Base-by-base conservation (phyloP, 2,113 vertebrate species). In the Hemiscyllium ocellatum region DNA sequence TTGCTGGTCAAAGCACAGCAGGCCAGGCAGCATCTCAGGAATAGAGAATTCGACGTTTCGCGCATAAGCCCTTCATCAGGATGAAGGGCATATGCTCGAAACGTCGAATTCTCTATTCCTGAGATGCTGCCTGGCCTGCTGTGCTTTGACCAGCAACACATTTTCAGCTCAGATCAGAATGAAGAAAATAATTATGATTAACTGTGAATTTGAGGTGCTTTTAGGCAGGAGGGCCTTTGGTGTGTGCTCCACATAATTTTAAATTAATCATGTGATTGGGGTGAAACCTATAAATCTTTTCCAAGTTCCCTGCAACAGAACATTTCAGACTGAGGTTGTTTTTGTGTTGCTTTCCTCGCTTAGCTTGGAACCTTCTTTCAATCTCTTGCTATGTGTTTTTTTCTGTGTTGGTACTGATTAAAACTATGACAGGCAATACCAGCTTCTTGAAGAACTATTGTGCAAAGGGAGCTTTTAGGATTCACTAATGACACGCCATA, bases 401-500 rank as follows among this genome's bases (percentile, higher is more conserved):
- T 61, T 61, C 10, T 61, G 56, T 61, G 1, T 61, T 22, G 61
- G 61, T 37, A 8, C 61, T 66, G 15, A 66, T 93, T 65, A 22
- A 93, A 93, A 93, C 89, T 22, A 33, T 66, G 37, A 22, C 6
- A 66, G n/a, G 33, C 33, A 93, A 93, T 37, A 33, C 19, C 17
- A 93, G 89, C 89, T 93, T 93, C 1, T 93, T 66, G 66, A 37
- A 37, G 89, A 37, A 93, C 61, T 33, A 37, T 93, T 93, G 66
- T 61, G 37, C n/a, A 65, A 66, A 65, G 89, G 61, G 66, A 93
- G 89, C 89, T 93, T 66, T 93, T 93, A 66, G 89, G 7, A 93
- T 37, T 93, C 33, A 37, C 56, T 66, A n/a, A 93, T 65, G 87
- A n/a, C 17, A 33, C 66, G 87, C n/a, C 33, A 29, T 33, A 65